These are phyloP conservation scores for Plectrocnemia conspersa DNA, from an alignment of 1,140 invertebrate species.

Conservation along the genomic window DNA sequence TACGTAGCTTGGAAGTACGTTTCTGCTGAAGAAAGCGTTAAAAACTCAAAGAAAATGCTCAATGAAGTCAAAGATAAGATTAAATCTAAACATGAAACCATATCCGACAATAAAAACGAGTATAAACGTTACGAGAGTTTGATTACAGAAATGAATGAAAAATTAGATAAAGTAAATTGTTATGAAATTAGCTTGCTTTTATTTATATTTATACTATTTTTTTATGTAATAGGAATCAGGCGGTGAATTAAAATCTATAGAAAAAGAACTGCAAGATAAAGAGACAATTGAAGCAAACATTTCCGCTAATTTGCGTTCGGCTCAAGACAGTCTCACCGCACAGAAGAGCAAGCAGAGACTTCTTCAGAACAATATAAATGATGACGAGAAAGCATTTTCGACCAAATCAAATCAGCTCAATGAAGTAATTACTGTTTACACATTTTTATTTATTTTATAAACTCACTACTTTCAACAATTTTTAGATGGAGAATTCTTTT, in stretches of 20 bases:
- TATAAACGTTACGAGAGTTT: constrained; percentile 54
- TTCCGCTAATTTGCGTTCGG: constrained; percentile 62
- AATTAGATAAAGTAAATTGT: constrained; percentile 54
- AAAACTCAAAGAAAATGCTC: constrained; percentile 54
- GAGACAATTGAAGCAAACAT: constrained; percentile 67
- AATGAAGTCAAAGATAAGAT: constrained; percentile 52
- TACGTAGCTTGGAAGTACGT: constrained; percentile 70
- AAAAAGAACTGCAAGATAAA: constrained; percentile 59
- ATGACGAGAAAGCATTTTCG: constrained; percentile 64
- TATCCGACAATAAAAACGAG: constrained; percentile 54
- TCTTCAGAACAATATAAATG: constrained; percentile 62
- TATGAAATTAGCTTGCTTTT: neutral
- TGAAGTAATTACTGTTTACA: constrained; percentile 44
- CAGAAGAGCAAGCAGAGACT: constrained; percentile 68
- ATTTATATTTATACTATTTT: neutral
- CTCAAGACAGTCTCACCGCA: constrained; percentile 63
- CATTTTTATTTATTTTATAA: neutral
- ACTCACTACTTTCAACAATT: constrained; percentile 6
- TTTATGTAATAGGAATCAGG: constrained; percentile 57
- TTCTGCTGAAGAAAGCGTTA: constrained; percentile 48
- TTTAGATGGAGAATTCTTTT: constrained; percentile 60
- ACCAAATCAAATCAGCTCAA: constrained; percentile 64
- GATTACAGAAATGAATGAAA: constrained; percentile 50
- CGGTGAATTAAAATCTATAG: constrained; percentile 60
- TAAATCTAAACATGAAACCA: constrained; percentile 51